Evolutionary conservation across 2,888 invertebrate genomes (phyloP).

Genomic region (Thelaira solivaga): DNA sequence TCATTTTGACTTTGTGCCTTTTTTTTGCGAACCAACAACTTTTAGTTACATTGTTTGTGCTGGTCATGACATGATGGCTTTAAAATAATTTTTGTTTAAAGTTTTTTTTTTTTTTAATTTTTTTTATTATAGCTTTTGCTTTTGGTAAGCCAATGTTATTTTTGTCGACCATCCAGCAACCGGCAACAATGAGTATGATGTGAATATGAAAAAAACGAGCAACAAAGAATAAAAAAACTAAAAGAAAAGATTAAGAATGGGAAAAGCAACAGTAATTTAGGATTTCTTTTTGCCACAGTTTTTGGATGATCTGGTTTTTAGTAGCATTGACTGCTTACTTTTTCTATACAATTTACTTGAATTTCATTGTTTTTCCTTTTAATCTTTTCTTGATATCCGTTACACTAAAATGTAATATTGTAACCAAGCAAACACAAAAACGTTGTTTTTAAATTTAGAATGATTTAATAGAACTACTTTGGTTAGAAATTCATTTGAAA

Average conservation of each 20-base stretch:
- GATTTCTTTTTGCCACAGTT: conserved; percentile 10
- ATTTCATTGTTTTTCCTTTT: not conserved
- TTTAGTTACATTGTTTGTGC: conserved; percentile 38
- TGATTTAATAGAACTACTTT: too few species aligned
- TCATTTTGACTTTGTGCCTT: too few species aligned
- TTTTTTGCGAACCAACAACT: conserved; percentile 2
- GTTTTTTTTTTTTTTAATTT: not conserved
- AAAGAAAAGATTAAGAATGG: not conserved
- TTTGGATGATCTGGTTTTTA: conserved; percentile 43
- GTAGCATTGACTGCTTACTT: conserved; percentile 1
- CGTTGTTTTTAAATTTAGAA: too few species aligned
- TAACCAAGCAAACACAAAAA: conserved; percentile 21
- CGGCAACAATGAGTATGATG: too few species aligned
- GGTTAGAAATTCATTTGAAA: too few species aligned
- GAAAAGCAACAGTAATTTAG: conserved; percentile 32
- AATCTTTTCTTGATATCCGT: not conserved
- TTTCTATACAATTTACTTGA: not conserved
- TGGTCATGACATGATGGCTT: conserved; percentile 58
- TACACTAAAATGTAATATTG: too few species aligned
- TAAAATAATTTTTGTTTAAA: conserved; percentile 51
- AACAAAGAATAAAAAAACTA: not conserved
- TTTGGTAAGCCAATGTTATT: conserved; percentile 49
- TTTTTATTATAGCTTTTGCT: conserved; percentile 16
- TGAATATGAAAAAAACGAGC: not conserved
- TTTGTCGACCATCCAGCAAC: conserved; percentile 29